Base-by-base conservation (phyloP, 1,140 invertebrate species). In the Lineus longissimus region DNA sequence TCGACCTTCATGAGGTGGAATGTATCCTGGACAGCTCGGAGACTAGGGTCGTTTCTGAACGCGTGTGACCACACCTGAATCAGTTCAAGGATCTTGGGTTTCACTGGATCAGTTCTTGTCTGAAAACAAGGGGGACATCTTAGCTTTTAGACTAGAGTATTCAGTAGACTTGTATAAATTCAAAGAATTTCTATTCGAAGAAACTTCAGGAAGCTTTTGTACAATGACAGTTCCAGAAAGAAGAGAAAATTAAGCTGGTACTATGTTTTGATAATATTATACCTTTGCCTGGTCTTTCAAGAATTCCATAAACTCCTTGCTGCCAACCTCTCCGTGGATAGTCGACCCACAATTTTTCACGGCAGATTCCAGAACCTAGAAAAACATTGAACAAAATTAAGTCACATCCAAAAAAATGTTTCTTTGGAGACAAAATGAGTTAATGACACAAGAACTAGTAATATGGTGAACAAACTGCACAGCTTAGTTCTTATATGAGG, bases 61-160 rank as follows among this genome's bases (percentile, higher is more conserved):
- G 95, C 97, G 84, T 93, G 93, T 31, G 93, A 93, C 96, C 95
- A 98, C 25, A 91, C 90, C 85, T 98, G 96, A 70, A 98, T 90
- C 54, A 99, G 81, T 80, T 98, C 95, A 43, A 98, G 83, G 66
- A 95, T 88, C 84, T 98, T 98, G 47, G 85, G 87, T 73, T 89
- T 89, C 0, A 97, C 89, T 89, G 76, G 75, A 65, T 81, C 77
- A 36, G 70, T 61, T 61, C 75, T 70, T 57, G 61, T 69, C 75
- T 81, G 63, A 33, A 70, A 72, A 63, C 23, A 23, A 51, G 17
- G 25, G 17, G n/a, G 59, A 59, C 13, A 62, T 9, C 15, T n/a
- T n/a, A 60, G 9, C 2, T 57, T 17, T 15, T 17, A 62, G 2
- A 2, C 2, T 23, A 22, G n/a, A n/a, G n/a, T n/a, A n/a, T n/a